phyloP scores from a whole-genome alignment of 2,888 invertebrate genomes.

The Neria commutata region DNA sequence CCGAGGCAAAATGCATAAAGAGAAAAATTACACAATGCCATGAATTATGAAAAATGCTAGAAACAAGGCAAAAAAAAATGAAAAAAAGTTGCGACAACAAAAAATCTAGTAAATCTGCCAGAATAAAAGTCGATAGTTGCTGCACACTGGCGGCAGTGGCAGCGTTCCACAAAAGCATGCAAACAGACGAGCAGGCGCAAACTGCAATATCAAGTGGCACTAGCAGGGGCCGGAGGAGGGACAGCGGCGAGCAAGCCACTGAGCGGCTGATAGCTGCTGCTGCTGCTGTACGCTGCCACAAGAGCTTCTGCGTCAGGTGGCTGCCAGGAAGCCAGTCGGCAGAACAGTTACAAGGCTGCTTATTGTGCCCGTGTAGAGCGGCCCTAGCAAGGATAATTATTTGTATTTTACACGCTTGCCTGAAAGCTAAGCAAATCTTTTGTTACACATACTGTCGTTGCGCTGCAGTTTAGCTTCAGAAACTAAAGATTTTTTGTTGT shows the following conservation, averaged over 20 bases:
- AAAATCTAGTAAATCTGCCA: not conserved
- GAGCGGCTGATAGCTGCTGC: no score
- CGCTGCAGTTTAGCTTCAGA: no score
- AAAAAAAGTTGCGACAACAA: not conserved
- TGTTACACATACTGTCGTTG: constrained; percentile 41
- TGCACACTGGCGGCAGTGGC: not conserved
- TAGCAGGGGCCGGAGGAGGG: not conserved
- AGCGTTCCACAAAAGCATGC: not conserved
- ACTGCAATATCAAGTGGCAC: not conserved
- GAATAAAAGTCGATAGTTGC: no score
- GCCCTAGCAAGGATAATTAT: constrained; percentile 39
- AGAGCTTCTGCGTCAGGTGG: constrained; percentile 33
- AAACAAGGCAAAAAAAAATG: not conserved
- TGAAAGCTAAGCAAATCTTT: constrained; percentile 54
- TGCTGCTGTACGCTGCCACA: no score
- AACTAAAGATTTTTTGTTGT: not conserved
- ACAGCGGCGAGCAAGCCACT: not conserved
- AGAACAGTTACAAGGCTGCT: constrained; percentile 27
- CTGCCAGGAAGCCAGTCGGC: constrained; percentile 38
- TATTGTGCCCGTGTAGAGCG: not conserved
- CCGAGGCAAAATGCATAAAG: no score
- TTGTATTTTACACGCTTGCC: constrained; percentile 54
- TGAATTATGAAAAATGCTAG: not conserved
- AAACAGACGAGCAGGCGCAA: not conserved
- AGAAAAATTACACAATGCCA: not conserved